Base-by-base conservation (phyloP, 2,113 vertebrate genomes). In the Nettapus auritus region DNA sequence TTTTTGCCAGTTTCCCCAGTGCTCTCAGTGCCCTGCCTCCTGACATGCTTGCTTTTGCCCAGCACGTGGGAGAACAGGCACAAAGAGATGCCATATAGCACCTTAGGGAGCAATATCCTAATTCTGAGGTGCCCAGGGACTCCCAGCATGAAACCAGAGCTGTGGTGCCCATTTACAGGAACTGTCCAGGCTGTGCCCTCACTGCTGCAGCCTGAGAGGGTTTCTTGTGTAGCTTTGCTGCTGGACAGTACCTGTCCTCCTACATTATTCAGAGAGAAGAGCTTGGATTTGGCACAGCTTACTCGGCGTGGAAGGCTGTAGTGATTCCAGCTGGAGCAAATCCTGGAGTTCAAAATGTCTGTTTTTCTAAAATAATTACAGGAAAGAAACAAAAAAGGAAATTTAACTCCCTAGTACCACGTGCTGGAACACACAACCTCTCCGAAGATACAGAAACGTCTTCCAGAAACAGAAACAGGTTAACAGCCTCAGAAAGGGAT, bases 401-500 rank as follows among this genome's bases (percentile, higher is more conserved):
- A 92, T 60, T 31, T 48, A 81, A 46, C 2, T 2, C 42, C 33
- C 38, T 64, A 70, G 44, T 89, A 86, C 9, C 25, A 85, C 42
- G 50, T 55, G 78, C 21, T 74, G 64, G 46, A 91, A 96, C 56
- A 80, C 6, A 63, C 15, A 77, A 84, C 38, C 22, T 44, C 20
- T 71, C 69, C 52, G 87, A 52, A 75, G 77, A 71, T 3, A 59
- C 0, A 90, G 42, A 59, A 68, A 87, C 88, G 33, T 75, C 88
- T 87, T 80, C 74, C 73, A 96, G 76, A 67, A 57, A 94, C 88
- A 94, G 64, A 67, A 57, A 94, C 88, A 94, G 64, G 73, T 90
- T 88, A 92, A 91, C 52, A 53, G 46, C 89, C 90, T 93, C 63
- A 80, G 83, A 86, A 38, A 89, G 34, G 21, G 29, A 94, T 68